Evolutionary conservation across 2,888 invertebrate species (phyloP).

Genomic region (Chaitophorus viminalis): DNA sequence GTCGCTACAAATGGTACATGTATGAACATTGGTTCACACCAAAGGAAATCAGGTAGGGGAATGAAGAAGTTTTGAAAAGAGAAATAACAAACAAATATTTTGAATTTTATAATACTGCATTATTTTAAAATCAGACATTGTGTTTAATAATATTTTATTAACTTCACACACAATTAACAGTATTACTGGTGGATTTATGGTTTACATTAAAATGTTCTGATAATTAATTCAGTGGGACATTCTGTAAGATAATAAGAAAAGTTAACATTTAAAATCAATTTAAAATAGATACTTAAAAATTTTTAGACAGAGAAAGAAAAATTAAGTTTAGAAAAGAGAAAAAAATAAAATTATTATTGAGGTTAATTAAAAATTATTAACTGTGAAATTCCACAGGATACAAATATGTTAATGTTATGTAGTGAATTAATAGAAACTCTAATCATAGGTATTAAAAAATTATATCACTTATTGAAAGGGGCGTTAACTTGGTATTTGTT

Average conservation of each 20-base stretch:
- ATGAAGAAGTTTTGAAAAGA: background rate
- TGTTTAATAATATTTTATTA: slow-evolving; percentile 17
- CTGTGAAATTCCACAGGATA: background rate
- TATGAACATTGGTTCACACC: background rate
- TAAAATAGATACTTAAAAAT: background rate
- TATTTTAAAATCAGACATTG: slow-evolving; percentile 6
- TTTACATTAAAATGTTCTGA: slow-evolving; percentile 4
- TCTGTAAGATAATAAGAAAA: background rate
- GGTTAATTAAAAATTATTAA: slow-evolving; percentile 37
- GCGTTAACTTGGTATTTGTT: slow-evolving; percentile 2
- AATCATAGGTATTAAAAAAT: slow-evolving; percentile 53
- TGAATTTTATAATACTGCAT: slow-evolving; percentile 19
- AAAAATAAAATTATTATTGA: slow-evolving; percentile 23
- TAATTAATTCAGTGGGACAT: background rate
- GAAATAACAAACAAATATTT: slow-evolving; percentile 3
- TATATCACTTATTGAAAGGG: slow-evolving; percentile 16
- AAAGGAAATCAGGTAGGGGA: background rate
- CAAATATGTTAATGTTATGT: slow-evolving; percentile 36
- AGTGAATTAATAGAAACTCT: slow-evolving; percentile 52
- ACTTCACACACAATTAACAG: slow-evolving; percentile 32
- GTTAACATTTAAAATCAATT: background rate
- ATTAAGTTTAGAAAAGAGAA: background rate
- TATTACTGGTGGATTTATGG: background rate
- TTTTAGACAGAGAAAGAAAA: background rate
- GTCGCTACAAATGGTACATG: background rate